Evolutionary conservation across 2,797 vertebrate species (phyloP), one percentile per base, ranked within the genome.

Genomic region (Rhincodon typus): DNA sequence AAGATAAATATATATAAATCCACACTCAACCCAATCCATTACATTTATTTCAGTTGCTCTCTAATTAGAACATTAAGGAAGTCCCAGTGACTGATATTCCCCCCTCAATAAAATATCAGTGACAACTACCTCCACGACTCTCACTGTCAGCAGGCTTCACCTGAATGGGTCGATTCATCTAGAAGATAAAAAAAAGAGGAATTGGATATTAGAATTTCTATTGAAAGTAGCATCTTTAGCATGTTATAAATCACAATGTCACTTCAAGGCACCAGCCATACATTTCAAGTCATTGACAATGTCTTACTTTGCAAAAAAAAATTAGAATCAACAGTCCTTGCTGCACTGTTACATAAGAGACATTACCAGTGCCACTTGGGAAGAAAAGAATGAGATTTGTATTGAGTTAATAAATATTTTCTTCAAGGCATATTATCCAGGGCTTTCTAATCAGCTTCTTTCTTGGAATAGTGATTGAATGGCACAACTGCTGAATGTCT

Each of bases 111-210:
- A 93, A 93, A 69, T 42, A 93, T 69, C n/a, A 38, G 90, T 93
- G 67, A 98, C 98, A 98, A 98, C 98, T 99, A 99, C 99, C 99
- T 99, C 99, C 99, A 97, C 99, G 99, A 97, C 99, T 99, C 97
- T 99, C 99, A 82, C 99, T 99, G 98, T 99, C 99, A 0, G 99
- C 99, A 0, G 99, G 99, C 96, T 99, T 99, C 98, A 99, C 99
- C 98, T 99, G 99, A 97, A 99, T 99, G 88, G 99, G 99, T 94
- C 99, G 98, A 96, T 99, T 99, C 99, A 99, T 99, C 99, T 99
- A 98, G 96, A 98, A 97, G 77, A 90, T 57, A 91, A 96, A 67
- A 72, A 77, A 23, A 50, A 94, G 70, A 53, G 70, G 50, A 74
- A 77, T 72, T 95, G 94, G 42, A 72, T 27, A 95, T 95, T 77